Conservation (phyloP, 1,140 invertebrate genomes). For the Polypedilum vanderplanki region DNA sequence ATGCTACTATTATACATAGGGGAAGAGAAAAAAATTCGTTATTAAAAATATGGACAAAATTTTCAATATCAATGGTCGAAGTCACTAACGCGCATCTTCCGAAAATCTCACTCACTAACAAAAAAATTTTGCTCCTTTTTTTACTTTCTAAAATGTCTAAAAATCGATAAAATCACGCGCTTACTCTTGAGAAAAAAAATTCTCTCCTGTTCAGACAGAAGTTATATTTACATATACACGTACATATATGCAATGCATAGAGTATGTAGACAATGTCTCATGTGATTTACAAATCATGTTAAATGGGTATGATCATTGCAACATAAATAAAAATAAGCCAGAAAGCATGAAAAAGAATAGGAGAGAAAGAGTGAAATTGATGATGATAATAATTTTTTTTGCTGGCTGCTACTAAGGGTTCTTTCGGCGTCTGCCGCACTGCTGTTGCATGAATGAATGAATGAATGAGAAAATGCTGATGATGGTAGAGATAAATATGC, state of each 20-base stretch:
- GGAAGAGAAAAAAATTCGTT: too few species aligned
- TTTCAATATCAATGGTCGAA: background rate
- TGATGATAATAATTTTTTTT: background rate
- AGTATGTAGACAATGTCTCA: background rate
- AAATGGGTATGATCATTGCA: conserved; percentile 9
- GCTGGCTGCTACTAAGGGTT: too few species aligned
- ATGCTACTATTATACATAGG: too few species aligned
- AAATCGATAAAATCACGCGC: conserved; percentile 12
- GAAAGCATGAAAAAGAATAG: too few species aligned
- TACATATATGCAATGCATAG: background rate
- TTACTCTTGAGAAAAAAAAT: background rate
- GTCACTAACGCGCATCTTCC: background rate
- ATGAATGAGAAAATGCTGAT: too few species aligned
- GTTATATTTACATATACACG: background rate
- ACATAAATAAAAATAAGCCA: conserved; percentile 2
- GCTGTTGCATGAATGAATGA: too few species aligned
- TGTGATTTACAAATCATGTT: conserved; percentile 19
- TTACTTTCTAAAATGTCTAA: background rate
- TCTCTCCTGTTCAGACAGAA: background rate
- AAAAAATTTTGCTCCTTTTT: background rate
- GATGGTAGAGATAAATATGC: background rate
- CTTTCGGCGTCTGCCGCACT: too few species aligned
- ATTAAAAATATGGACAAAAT: too few species aligned
- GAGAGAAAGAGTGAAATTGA: background rate
- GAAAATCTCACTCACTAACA: background rate